A percentile compares a stretch with the other conserved stretches of the same genome.
These are phyloP conservation scores for Luidia sarsii DNA, from an alignment of 53 echinoderm and acorn worm species.

Conservation along the genomic window DNA sequence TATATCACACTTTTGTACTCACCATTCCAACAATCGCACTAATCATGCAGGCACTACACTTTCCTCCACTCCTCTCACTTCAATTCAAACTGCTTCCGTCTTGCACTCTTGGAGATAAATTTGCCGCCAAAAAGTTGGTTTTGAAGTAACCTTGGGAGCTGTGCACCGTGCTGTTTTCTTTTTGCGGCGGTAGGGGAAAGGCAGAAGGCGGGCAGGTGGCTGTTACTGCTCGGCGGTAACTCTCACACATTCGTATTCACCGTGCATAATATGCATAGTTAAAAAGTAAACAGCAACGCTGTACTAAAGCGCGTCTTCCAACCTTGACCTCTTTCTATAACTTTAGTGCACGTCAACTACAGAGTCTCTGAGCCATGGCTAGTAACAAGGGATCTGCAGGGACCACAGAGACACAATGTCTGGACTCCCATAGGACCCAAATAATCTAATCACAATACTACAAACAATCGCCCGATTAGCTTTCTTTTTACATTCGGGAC, in stretches of 20 bases:
- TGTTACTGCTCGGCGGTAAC: constrained; percentile 18
- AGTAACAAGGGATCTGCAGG: constrained; percentile 24
- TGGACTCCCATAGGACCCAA: constrained; percentile 26
- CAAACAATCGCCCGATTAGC: constrained; percentile 14
- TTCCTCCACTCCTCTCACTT: too few species aligned
- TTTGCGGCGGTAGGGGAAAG: background rate
- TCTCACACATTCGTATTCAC: constrained; percentile 53
- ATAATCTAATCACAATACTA: constrained; percentile 41
- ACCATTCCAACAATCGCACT: too few species aligned
- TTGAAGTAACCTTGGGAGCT: constrained; percentile 19
- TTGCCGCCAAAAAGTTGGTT: constrained; percentile 54
- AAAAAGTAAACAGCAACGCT: constrained; percentile 25
- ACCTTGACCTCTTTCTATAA: constrained; percentile 43
- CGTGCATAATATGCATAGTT: constrained; percentile 39
- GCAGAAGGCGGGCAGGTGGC: constrained; percentile 31
- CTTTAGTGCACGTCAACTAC: constrained; percentile 40
- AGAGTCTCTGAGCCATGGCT: constrained; percentile 2
- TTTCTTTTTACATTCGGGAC: background rate
- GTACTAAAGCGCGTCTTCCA: constrained; percentile 19
- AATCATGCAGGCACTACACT: too few species aligned
- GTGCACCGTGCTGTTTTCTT: constrained; percentile 17
- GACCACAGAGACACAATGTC: constrained; percentile 49
- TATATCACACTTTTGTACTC: too few species aligned
- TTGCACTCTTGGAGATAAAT: too few species aligned
- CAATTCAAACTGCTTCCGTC: too few species aligned